A percentile compares a stretch with the other conserved stretches of the same genome.
Evolutionary conservation across 2,888 invertebrate species (phyloP).

Genomic region (Ophion ellenae): DNA sequence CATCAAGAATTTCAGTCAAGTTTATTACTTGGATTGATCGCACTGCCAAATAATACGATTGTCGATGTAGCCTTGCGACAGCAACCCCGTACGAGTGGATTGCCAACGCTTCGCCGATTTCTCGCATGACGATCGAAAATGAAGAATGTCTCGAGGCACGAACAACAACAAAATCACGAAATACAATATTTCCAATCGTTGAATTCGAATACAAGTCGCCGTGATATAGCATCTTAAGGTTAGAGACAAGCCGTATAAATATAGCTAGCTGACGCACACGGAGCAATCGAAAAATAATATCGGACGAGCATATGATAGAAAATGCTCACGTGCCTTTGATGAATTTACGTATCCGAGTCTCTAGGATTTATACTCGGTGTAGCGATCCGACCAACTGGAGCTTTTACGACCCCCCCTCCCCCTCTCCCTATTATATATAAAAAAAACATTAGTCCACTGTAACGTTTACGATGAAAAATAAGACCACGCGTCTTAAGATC

Average conservation of each 20-base stretch:
- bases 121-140: conserved; percentile 23
- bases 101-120: conserved; percentile 56
- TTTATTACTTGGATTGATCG: conserved; percentile 80
- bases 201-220: not conserved
- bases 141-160: conserved; percentile 18
- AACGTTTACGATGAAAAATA: conserved; percentile 26
- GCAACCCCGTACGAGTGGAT: conserved; percentile 48
- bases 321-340: conserved; percentile 59
- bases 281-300: conserved; percentile 48
- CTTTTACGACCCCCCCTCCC: conserved; percentile 50
- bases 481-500: conserved; percentile 31
- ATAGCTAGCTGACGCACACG: conserved; percentile 43
- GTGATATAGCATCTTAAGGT: conserved; percentile 15
- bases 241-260: conserved; percentile 4
- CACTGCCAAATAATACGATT: conserved; percentile 52
- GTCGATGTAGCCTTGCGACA: conserved; percentile 36
- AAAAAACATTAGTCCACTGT: conserved; percentile 41
- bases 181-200: conserved; percentile 7
- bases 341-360: conserved; percentile 49
- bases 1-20: conserved; percentile 82
- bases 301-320: conserved; percentile 39
- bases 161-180: conserved; percentile 3
- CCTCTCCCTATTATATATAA: conserved; percentile 54
- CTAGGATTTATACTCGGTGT: conserved; percentile 23
- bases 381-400: conserved; percentile 43